Conservation (phyloP, 1,140 invertebrate genomes). For the Leptinotarsa texana region DNA sequence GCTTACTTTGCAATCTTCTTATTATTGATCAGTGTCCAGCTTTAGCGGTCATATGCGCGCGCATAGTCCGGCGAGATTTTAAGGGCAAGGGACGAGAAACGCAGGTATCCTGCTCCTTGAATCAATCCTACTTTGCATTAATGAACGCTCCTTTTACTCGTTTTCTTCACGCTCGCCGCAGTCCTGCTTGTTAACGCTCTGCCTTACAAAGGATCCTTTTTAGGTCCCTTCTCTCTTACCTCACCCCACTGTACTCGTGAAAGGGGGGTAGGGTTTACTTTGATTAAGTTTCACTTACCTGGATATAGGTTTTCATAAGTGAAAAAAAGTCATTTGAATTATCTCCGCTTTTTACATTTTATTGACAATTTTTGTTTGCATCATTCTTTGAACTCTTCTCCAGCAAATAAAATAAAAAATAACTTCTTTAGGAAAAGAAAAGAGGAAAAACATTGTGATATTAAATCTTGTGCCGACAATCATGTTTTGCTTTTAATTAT, state of each 20-base stretch:
- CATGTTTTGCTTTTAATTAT: no score
- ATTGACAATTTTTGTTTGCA: no score
- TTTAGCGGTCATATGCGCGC: constrained; percentile 50
- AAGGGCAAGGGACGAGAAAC: constrained; percentile 29
- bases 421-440: no score
- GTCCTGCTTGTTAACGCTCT: constrained; percentile 43
- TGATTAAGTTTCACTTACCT: no score
- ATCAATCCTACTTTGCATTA: constrained; percentile 53
- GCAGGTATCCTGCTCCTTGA: constrained; percentile 44
- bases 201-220: constrained; percentile 32
- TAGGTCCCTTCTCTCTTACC: constrained; percentile 5
- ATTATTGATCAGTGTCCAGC: constrained; percentile 56
- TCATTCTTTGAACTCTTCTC: no score
- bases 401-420: no score
- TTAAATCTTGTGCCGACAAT: no score
- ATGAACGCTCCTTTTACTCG: constrained; percentile 43
- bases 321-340: no score
- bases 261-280: no score
- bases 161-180: constrained; percentile 45
- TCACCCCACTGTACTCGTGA: background rate
- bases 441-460: no score
- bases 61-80: constrained; percentile 33
- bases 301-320: no score
- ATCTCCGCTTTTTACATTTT: no score
- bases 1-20: constrained; percentile 56